Evolutionary conservation across 2,888 invertebrate genomes (phyloP).

Genomic region (Melinopterus prodromus): DNA sequence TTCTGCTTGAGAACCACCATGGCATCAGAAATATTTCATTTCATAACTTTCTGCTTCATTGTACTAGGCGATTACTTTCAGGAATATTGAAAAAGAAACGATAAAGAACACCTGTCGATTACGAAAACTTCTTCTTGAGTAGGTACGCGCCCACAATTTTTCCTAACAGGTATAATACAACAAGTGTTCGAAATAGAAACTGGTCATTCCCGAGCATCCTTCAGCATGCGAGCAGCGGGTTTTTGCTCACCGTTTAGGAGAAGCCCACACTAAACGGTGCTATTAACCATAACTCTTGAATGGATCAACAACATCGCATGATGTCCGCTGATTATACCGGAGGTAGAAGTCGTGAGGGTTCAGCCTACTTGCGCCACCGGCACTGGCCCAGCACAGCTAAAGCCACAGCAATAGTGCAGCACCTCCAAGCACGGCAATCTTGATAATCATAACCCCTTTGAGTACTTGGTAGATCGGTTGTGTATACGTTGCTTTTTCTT

Average conservation of each 20-base stretch:
- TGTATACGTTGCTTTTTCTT: not conserved
- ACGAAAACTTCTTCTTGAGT: not conserved
- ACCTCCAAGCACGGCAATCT: not conserved
- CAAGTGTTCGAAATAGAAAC: not conserved
- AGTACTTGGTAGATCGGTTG: not conserved
- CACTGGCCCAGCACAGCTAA: not conserved
- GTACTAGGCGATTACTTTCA: no score
- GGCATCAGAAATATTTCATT: no score
- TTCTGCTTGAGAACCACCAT: no score
- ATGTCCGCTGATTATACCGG: slow-evolving; percentile 12
- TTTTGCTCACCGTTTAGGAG: not conserved
- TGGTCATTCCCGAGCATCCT: not conserved
- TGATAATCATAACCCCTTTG: not conserved
- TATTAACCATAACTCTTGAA: not conserved
- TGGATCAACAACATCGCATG: slow-evolving; percentile 12
- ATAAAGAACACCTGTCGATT: not conserved
- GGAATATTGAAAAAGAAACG: no score
- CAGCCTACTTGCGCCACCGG: slow-evolving; percentile 14
- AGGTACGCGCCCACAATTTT: not conserved
- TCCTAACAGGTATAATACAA: not conserved
- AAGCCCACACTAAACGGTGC: not conserved
- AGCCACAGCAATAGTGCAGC: not conserved
- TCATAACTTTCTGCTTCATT: no score
- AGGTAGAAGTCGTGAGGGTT: slow-evolving; percentile 15
- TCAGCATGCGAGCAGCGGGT: not conserved